phyloP scores from a whole-genome alignment of 2,797 vertebrate genomes.

The Dicrostonyx torquatus region DNA sequence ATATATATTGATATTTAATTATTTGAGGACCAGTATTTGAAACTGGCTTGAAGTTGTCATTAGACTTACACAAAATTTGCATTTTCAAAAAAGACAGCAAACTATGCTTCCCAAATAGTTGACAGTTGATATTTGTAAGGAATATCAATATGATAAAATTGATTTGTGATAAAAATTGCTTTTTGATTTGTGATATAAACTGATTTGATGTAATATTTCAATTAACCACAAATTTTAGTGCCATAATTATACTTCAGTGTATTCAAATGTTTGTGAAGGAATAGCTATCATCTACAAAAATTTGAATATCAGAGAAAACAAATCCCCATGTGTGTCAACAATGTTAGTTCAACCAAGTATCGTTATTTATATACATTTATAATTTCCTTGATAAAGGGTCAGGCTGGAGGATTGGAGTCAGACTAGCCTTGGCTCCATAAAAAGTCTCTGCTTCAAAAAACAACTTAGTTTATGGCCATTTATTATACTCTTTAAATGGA shows the following conservation, averaged over 20 bases:
- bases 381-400: neutral
- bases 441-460: neutral
- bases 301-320: neutral
- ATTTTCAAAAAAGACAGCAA: neutral
- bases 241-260: neutral
- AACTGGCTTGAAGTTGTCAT: conserved; percentile 50
- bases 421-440: neutral
- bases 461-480: neutral
- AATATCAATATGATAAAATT: neutral
- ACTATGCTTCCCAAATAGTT: neutral
- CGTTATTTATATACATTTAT: neutral
- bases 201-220: conserved; percentile 5
- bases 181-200: neutral
- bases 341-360: neutral
- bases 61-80: conserved; percentile 14
- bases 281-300: neutral
- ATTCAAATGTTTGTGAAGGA: neutral
- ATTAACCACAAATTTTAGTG: conserved; percentile 41
- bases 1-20: conserved; percentile 27
- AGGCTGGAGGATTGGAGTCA: neutral
- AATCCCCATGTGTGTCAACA: neutral
- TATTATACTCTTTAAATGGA: neutral
- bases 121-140: neutral
- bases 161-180: neutral
- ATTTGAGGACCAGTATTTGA: conserved; percentile 26